Evolutionary conservation across 2,113 vertebrate genomes (phyloP), one percentile per base, ranked within the genome.

Genomic region (Chrysochloris asiatica): DNA sequence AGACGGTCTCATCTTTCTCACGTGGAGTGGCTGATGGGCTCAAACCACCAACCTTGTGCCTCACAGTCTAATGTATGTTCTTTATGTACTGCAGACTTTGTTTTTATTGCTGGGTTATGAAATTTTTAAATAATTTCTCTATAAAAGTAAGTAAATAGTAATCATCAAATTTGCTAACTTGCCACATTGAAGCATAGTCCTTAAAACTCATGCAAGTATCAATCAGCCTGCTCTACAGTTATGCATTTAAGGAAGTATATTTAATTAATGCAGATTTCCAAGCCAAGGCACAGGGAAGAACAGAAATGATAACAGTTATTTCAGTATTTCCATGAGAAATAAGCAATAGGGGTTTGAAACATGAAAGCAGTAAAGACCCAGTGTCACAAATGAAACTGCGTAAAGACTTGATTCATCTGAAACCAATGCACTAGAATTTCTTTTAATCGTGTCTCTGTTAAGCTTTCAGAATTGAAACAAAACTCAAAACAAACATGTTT

Each of bases 241-340:
- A 8, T 41, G 6, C 61, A 26, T 47, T 63, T 84, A 88, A 81
- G 83, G 43, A 73, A 82, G 43, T 89, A 8, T 12, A 36, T 79
- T 95, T 89, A 89, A 88, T 59, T 93, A 72, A 91, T 50, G 22
- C 36, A 63, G 28, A 81, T 91, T 85, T 93, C 45, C 28, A 85
- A 91, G 24, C 90, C n/a, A 94, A 72, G 41, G 41, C 30, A 47
- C 17, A 52, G 26, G 80, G 67, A 79, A 91, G 33, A 28, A 77
- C 47, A 91, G 61, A 67, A 72, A 69, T 41, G 4, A 88, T 16
- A 91, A n/a, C 16, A 38, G 26, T 72, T 90, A 8, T 11, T 72
- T 86, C 52, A 75, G 19, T 24, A 21, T 82, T 93, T 88, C 21
- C 61, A 6, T 89, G 77, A 93, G 54, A 67, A 93, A 90, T 59